Percentiles rank a stretch among this genome's conserved stretches.
Evolutionary conservation across 2,113 vertebrate species (phyloP).

Genomic region (Erythrocebus patas): DNA sequence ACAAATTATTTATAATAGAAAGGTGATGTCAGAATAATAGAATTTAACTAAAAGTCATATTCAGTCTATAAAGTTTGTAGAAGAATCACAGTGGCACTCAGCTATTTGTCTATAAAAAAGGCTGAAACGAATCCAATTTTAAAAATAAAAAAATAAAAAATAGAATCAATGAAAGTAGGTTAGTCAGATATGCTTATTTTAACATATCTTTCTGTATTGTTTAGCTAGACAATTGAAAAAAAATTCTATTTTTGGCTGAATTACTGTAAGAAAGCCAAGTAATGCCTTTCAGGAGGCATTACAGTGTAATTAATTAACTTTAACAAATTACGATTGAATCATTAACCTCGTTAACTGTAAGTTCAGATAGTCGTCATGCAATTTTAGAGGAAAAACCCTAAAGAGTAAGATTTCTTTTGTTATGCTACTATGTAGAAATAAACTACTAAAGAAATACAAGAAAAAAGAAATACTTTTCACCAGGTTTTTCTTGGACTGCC

Average conservation of each 20-base stretch:
- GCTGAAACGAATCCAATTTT: neutral
- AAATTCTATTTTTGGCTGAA: neutral
- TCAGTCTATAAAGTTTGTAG: neutral
- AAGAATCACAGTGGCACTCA: neutral
- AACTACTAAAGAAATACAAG: neutral
- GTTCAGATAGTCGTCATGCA: neutral
- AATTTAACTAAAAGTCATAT: neutral
- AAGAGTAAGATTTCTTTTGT: neutral
- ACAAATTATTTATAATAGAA: neutral
- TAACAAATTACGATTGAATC: slow-evolving; percentile 57
- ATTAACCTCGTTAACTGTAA: slow-evolving; percentile 48
- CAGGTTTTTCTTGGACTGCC: neutral
- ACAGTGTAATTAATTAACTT: slow-evolving; percentile 63
- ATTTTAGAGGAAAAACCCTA: neutral
- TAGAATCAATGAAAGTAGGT: neutral
- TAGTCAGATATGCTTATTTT: neutral
- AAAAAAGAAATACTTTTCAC: neutral
- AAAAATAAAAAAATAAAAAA: neutral
- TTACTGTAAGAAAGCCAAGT: neutral
- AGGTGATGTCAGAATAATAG: neutral
- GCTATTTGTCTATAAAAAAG: neutral
- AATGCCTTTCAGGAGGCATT: slow-evolving; percentile 15
- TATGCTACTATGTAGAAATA: neutral
- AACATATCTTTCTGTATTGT: neutral
- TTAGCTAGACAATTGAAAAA: neutral